Percentiles rank a stretch among this genome's conserved stretches.
These are phyloP conservation scores for Drosophila suboccidentalis DNA, from an alignment of 2,888 invertebrate species.

Conservation along the genomic window DNA sequence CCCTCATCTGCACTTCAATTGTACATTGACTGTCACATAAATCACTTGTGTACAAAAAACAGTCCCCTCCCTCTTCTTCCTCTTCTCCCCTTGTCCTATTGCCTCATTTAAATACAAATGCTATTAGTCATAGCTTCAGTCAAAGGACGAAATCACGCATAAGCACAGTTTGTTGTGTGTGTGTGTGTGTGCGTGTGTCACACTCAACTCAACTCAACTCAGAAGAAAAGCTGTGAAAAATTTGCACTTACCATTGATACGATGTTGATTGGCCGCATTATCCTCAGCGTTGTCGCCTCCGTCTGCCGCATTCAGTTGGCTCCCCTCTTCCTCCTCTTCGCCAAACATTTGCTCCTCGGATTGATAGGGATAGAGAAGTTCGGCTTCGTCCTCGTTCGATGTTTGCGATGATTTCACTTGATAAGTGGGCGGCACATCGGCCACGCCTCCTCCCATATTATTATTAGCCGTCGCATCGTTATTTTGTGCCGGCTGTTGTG, in stretches of 20 bases:
- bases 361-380: constrained; percentile 81
- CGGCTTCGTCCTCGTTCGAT: constrained; percentile 83
- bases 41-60: constrained; percentile 41
- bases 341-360: constrained; percentile 83
- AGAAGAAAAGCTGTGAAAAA: constrained; percentile 2
- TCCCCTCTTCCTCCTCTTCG: constrained; percentile 73
- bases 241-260: constrained; percentile 82
- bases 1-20: constrained; percentile 28
- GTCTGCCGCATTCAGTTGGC: constrained; percentile 65
- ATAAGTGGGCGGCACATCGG: constrained; percentile 77
- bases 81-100: not conserved
- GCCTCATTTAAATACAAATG: constrained; percentile 68
- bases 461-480: constrained; percentile 60
- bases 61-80: not conserved
- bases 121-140: constrained; percentile 60
- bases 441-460: constrained; percentile 57
- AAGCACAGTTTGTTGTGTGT: constrained; percentile 8
- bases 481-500: constrained; percentile 60
- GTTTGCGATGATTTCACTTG: constrained; percentile 82
- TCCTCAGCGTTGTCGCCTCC: constrained; percentile 51
- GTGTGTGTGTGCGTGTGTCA: no score
- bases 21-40: constrained; percentile 50
- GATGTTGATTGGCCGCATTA: constrained; percentile 77
- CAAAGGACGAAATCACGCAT: constrained; percentile 43
- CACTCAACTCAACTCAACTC: constrained; percentile 6